Percentiles rank a stretch among this genome's conserved stretches.
Conservation (phyloP, 2,113 vertebrate genomes). For the Leucoraja erinaceus region DNA sequence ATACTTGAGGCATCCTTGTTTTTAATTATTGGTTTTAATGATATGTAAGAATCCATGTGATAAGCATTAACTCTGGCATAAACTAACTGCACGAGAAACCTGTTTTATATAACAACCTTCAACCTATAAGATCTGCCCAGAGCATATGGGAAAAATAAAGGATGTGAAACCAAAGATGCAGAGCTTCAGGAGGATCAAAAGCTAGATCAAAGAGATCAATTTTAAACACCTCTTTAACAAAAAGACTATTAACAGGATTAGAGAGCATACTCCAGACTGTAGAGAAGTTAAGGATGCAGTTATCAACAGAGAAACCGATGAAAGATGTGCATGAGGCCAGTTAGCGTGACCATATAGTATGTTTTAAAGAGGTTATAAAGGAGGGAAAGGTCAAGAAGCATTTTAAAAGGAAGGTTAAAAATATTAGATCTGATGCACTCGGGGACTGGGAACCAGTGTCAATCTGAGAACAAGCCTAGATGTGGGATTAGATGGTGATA, state of each 20-base stretch:
- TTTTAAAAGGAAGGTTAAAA: not conserved
- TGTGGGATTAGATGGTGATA: not conserved
- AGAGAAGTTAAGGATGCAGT: not conserved
- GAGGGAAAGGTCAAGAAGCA: not conserved
- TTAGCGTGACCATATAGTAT: not conserved
- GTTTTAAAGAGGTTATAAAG: not conserved
- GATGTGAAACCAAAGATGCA: not conserved
- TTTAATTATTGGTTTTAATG: constrained; percentile 1
- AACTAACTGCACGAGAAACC: not conserved
- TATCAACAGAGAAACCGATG: not conserved
- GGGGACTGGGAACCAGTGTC: not conserved
- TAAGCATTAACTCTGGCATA: not conserved
- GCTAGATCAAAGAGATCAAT: not conserved
- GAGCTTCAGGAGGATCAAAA: not conserved
- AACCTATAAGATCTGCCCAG: no score
- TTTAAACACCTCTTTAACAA: not conserved
- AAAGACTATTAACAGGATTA: not conserved
- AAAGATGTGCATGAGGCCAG: not conserved
- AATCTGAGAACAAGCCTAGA: not conserved
- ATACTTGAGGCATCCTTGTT: not conserved
- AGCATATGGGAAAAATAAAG: not conserved
- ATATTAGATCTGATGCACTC: not conserved
- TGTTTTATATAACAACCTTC: not conserved
- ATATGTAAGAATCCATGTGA: not conserved
- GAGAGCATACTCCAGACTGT: not conserved